phyloP scores from a whole-genome alignment of 2,888 invertebrate genomes.

The Timema podura region DNA sequence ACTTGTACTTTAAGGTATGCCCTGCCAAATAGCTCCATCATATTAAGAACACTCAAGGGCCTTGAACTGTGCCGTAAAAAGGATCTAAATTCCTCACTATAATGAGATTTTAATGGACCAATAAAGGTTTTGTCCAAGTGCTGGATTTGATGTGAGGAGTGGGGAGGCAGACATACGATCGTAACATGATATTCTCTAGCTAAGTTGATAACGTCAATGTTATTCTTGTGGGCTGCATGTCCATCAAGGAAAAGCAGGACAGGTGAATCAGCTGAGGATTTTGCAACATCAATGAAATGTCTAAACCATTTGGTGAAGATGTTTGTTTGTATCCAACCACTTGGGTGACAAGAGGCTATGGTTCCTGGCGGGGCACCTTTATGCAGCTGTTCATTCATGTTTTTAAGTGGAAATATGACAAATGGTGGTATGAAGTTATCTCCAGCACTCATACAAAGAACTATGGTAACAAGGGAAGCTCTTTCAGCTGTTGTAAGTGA shows the following conservation, averaged over 20 bases:
- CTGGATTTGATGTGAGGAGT: background rate
- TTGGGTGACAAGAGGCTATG: constrained; percentile 29
- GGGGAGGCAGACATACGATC: constrained; percentile 27
- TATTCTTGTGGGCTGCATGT: constrained; percentile 36
- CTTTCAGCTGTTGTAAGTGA: constrained; percentile 36
- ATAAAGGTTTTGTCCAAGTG: constrained; percentile 10
- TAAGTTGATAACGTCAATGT: constrained; percentile 32
- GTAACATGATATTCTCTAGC: constrained; percentile 32
- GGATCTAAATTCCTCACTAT: constrained; percentile 16
- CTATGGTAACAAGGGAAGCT: background rate
- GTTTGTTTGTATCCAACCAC: constrained; percentile 30
- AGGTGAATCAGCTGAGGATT: constrained; percentile 28
- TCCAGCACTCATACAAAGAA: constrained; percentile 14
- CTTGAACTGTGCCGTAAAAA: constrained; percentile 11
- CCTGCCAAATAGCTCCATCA: constrained; percentile 34
- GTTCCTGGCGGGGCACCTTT: constrained; percentile 34
- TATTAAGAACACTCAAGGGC: constrained; percentile 28
- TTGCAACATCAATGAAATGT: constrained; percentile 34
- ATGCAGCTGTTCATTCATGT: constrained; percentile 32
- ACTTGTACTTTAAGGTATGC: constrained; percentile 36
- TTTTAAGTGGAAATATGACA: constrained; percentile 32
- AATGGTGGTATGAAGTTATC: constrained; percentile 9
- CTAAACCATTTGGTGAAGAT: constrained; percentile 32
- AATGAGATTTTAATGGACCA: constrained; percentile 14
- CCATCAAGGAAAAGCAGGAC: constrained; percentile 36